These are phyloP conservation scores for Pteruthius melanotis DNA, from an alignment of 2,113 vertebrate species.

Conservation along the genomic window DNA sequence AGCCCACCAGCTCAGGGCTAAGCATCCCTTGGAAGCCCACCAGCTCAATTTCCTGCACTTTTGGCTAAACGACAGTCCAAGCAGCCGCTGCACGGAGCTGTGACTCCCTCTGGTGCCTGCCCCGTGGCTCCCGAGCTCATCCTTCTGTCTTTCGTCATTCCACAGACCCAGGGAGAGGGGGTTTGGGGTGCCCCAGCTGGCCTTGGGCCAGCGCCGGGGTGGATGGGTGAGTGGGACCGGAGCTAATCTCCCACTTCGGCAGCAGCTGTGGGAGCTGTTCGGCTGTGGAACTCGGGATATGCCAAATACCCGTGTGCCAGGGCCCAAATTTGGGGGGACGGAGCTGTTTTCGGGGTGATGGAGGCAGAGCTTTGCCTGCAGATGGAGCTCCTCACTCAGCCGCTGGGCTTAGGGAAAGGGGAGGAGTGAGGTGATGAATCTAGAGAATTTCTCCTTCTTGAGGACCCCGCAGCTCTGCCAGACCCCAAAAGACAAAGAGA, in stretches of 20 bases:
- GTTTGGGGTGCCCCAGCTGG: background rate
- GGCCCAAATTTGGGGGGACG: accelerated
- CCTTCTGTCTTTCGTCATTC: background rate
- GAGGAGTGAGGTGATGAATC: background rate
- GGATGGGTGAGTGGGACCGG: background rate
- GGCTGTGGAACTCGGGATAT: accelerated
- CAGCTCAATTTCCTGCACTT: accelerated
- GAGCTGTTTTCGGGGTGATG: background rate
- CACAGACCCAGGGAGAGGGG: background rate
- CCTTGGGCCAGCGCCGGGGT: background rate
- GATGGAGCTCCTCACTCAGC: background rate
- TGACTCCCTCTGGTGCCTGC: constrained; percentile 23
- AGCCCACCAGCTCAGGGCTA: background rate
- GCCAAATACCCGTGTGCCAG: background rate
- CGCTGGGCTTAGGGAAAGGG: accelerated
- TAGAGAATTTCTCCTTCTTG: background rate
- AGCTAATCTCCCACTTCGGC: background rate
- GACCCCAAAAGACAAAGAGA: background rate
- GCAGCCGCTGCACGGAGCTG: background rate
- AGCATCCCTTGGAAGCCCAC: background rate
- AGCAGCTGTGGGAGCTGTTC: background rate
- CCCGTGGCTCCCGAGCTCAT: accelerated
- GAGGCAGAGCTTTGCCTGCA: background rate
- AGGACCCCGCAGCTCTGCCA: background rate
- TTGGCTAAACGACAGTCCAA: accelerated